Percentiles rank a stretch among this genome's conserved stretches.
Evolutionary conservation across 2,888 invertebrate species (phyloP).

Genomic region (Chrysolina americana): DNA sequence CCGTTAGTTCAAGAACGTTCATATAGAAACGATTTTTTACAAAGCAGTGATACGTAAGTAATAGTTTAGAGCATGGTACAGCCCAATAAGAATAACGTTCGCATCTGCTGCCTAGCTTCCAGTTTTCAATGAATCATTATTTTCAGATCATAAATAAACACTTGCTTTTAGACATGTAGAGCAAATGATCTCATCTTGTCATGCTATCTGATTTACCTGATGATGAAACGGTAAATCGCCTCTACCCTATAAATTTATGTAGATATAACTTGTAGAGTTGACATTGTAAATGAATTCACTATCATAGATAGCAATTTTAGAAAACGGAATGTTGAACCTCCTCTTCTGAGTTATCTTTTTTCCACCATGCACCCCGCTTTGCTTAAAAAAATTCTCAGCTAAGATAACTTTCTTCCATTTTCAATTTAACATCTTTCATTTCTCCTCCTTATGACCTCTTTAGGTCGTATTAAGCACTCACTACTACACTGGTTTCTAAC

Average conservation of each 20-base stretch:
- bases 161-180: slow-evolving; percentile 3
- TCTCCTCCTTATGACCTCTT: too few species aligned
- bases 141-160: background rate
- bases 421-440: background rate
- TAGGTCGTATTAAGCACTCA: too few species aligned
- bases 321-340: background rate
- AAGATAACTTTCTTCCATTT: background rate
- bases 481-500: too few species aligned
- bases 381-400: background rate
- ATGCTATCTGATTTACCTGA: too few species aligned
- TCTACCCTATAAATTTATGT: too few species aligned
- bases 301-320: background rate
- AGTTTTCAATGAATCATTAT: slow-evolving; percentile 4
- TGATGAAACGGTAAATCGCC: too few species aligned
- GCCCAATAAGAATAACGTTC: slow-evolving; percentile 1
- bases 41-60: slow-evolving; percentile 54
- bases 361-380: background rate
- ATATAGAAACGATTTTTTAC: slow-evolving; percentile 55
- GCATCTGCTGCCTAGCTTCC: slow-evolving; percentile 3
- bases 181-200: background rate
- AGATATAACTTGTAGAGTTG: too few species aligned
- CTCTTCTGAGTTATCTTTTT: background rate
- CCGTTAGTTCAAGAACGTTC: slow-evolving; percentile 58
- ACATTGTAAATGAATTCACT: background rate
- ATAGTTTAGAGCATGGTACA: slow-evolving; percentile 22